phyloP scores from a whole-genome alignment of 2,113 vertebrate genomes.

The Egretta garzetta region DNA sequence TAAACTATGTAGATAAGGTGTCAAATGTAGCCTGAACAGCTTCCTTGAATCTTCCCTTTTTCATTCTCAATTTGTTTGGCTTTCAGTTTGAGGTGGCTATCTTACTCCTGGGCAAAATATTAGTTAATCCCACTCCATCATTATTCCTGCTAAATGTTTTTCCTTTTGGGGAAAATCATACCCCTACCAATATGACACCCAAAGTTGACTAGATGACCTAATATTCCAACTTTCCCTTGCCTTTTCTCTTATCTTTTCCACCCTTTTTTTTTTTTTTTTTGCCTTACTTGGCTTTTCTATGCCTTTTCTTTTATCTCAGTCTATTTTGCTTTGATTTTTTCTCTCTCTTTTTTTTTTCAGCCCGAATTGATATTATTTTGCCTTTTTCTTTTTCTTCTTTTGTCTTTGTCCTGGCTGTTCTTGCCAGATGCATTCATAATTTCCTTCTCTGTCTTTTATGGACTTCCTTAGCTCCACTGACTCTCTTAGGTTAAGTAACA shows the following conservation, averaged over 20 bases:
- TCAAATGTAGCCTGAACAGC: background rate
- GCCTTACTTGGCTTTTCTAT: background rate
- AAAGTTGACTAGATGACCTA: background rate
- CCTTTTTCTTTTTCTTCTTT: background rate
- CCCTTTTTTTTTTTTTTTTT: background rate
- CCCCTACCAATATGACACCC: background rate
- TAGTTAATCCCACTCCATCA: background rate
- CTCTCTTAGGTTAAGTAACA: background rate
- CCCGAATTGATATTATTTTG: background rate
- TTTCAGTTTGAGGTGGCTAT: background rate
- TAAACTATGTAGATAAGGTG: background rate
- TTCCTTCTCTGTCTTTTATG: background rate
- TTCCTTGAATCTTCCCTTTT: background rate
- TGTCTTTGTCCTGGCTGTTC: background rate
- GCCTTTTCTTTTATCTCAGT: background rate
- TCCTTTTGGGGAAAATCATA: background rate
- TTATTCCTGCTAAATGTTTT: background rate
- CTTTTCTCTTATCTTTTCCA: background rate
- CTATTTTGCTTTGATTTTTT: background rate
- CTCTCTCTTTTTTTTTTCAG: rapidly evolving
- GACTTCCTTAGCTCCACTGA: background rate
- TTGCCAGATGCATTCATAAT: background rate
- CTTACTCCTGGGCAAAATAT: background rate
- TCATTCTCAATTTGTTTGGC: background rate
- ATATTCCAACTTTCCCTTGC: background rate